Conservation (phyloP, 2,113 vertebrate genomes). For the Muntiacus reevesi region DNA sequence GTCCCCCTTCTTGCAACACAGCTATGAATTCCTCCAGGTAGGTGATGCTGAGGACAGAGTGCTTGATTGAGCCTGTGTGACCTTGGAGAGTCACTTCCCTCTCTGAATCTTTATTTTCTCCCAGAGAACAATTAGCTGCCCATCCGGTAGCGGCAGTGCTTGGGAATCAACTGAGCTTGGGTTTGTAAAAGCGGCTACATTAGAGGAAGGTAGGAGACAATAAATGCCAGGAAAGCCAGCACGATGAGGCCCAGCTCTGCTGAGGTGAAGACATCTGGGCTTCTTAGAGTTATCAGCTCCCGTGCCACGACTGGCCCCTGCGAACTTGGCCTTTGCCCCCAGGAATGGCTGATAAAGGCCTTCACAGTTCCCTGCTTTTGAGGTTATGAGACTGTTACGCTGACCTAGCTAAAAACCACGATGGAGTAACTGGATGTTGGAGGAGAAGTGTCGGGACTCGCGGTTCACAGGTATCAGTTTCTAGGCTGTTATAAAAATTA, state of each 20-base stretch:
- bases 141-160: rapidly evolving
- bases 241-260: not conserved
- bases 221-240: not conserved
- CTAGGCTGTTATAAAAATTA: conserved; percentile 66
- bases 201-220: not conserved
- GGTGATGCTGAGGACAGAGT: not conserved
- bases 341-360: conserved; percentile 12
- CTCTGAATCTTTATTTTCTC: not conserved
- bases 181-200: not conserved
- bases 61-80: not conserved
- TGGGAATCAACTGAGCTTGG: not conserved
- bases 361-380: not conserved
- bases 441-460: not conserved
- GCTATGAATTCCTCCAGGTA: not conserved
- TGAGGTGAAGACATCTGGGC: not conserved
- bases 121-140: not conserved
- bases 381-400: not conserved
- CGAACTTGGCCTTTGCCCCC: conserved; percentile 57
- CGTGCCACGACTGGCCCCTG: not conserved
- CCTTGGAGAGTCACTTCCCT: not conserved
- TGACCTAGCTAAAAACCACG: conserved; percentile 54
- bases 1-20: not conserved
- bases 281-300: conserved; percentile 49
- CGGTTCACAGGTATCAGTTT: not conserved
- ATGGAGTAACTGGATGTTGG: conserved; percentile 14